These are phyloP conservation scores for Potamarius usumacintae DNA, from an alignment of 2,113 vertebrate species.

Conservation along the genomic window DNA sequence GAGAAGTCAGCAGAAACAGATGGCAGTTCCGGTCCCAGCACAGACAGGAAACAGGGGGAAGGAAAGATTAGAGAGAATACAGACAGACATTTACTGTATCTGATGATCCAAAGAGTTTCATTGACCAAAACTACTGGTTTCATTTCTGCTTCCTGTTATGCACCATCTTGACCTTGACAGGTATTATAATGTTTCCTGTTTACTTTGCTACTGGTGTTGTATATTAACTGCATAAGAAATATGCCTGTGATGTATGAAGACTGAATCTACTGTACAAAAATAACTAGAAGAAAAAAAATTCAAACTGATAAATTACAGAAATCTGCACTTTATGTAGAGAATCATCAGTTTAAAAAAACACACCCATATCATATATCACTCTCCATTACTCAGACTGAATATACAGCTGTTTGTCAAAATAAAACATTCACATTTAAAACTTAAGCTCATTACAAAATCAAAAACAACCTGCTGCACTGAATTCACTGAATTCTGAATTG, in stretches of 20 bases:
- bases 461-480: neutral
- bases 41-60: constrained; percentile 24
- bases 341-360: neutral
- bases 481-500: constrained; percentile 28
- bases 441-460: constrained; percentile 26
- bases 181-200: neutral
- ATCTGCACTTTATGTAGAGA: neutral
- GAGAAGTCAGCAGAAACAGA: constrained; percentile 42
- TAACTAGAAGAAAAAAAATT: neutral
- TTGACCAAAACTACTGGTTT: neutral
- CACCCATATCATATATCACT: neutral
- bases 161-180: neutral
- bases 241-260: neutral
- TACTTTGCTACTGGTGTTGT: neutral
- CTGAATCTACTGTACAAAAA: neutral
- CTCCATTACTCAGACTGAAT: neutral
- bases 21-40: constrained; percentile 25
- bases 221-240: neutral
- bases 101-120: neutral
- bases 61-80: constrained; percentile 15
- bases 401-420: constrained; percentile 24
- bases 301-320: neutral
- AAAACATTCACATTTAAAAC: constrained; percentile 38
- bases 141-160: neutral
- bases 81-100: neutral